Evolutionary conservation across 2,888 invertebrate species (phyloP), one percentile per base, ranked within the genome.

Genomic region (Leucania comma): DNA sequence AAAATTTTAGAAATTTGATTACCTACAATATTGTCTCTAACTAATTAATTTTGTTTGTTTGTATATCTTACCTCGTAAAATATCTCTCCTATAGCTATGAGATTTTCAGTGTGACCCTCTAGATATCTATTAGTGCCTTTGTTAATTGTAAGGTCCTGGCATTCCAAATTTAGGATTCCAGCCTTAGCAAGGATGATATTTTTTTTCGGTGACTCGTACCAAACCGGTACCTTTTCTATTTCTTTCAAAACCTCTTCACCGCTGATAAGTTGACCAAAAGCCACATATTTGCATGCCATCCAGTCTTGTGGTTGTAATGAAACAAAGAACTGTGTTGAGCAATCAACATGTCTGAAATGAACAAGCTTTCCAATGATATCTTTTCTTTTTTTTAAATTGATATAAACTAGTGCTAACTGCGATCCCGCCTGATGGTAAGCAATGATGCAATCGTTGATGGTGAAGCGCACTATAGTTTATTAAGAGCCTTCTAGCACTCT

Each of bases 261-360:
- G 81, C 97, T 97, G 48, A 98, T 93, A 4, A 98, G 93, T 91
- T 97, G 97, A 2, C 97, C 98, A 88, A 98, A 98, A 2, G 97
- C 98, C 8, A 98, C 98, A 87, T 97, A 97, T 92, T 96, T 97
- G 72, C 95, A 93, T 82, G 97, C 96, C 97, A 98, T 97, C 98
- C 98, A 98, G 5, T 96, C 92, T 6, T 97, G 95, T 6, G 97
- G 96, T 90, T 97, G 97, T 22, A 98, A 92, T 20, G 97, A 95
- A 22, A 98, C 95, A 87, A 97, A 97, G 89, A 98, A 98, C 91
- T 98, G 97, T 1, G 97, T 97, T 6, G 96, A 96, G 89, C 98
- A 98, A 78, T 97, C 96, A 24, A 89, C 86, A 88, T 98, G 97
- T 77, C 97, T 96, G 80, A 10, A 90, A 86, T 54, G 51, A 53